Evolutionary conservation across 2,888 invertebrate genomes (phyloP), one percentile per base, ranked within the genome.

Genomic region (Plebejus anna): DNA sequence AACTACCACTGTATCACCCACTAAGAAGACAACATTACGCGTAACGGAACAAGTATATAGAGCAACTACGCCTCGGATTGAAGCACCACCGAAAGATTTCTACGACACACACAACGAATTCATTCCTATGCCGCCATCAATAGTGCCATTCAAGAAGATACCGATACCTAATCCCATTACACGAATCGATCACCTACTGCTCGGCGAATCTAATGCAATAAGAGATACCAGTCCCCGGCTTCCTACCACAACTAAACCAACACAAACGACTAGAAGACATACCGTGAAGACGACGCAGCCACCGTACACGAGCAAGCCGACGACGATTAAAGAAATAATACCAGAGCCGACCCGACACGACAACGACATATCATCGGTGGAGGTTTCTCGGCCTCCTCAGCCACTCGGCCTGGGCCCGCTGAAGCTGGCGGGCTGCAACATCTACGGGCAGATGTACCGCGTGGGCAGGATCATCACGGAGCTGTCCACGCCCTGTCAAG

Each of bases 391-490:
- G 5, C 32, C 71, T 13, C 47, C 47, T 22, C 61, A 66, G 5
- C 47, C 66, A 70, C 79, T 87, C 0, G 92, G 94, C 1, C 88
- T 94, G 16, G 96, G 96, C 57, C 88, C 96, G 75, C 89, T 97
- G 71, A 97, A 97, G 88, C 87, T 98, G 79, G 97, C 97, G 13
- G 98, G 98, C 0, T 98, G 98, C 86, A 98, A 98, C 89, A 98
- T 98, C 82, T 98, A 98, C 84, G 98, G 98, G 6, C 95, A 96
- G 80, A 98, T 98, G 97, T 98, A 98, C 88, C 95, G 96, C 38
- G 97, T 98, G 11, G 97, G 97, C 4, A 94, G 96, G 83, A 96
- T 97, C 81, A 97, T 98, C 82, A 95, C 96, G 1, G 97, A 98
- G 90, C 90, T 98, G 79, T 97, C 97, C 6, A 96, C 96, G 77